Conservation (phyloP, 35 echinoderm and acorn worm genomes). For the Strongylocentrotus purpuratus region DNA sequence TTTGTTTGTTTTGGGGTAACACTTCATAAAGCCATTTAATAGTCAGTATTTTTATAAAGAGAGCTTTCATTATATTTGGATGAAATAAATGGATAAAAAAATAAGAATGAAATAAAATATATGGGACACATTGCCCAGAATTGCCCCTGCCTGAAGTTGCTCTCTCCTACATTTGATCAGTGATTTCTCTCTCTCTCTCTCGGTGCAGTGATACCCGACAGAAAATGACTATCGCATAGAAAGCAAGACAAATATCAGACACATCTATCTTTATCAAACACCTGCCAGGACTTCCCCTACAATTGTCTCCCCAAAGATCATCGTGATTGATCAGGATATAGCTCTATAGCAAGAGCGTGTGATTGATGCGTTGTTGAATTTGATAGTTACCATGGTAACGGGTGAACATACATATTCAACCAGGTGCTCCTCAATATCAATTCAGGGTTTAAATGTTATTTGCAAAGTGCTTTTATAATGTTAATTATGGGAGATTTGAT, state of each 20-base stretch:
- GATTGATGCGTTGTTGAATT: slow-evolving; percentile 4
- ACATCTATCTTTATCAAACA: background rate
- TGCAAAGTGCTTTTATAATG: background rate
- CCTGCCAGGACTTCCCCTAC: background rate
- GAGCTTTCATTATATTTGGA: too few species aligned
- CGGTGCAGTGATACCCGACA: background rate
- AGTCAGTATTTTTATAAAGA: too few species aligned
- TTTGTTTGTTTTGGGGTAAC: too few species aligned
- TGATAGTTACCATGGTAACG: background rate
- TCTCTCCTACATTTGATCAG: background rate
- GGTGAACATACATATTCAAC: background rate
- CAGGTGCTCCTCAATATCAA: slow-evolving; percentile 15
- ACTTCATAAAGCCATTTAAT: too few species aligned
- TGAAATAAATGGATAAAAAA: too few species aligned
- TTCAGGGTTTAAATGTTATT: background rate
- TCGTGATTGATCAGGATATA: background rate
- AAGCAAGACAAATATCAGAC: background rate
- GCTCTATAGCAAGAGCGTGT: background rate
- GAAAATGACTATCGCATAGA: background rate
- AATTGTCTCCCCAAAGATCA: slow-evolving; percentile 10
- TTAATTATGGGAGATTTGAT: background rate
- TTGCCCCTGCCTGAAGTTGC: background rate
- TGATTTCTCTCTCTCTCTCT: background rate
- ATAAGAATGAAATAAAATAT: too few species aligned
- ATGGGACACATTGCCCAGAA: too few species aligned